phyloP scores from a whole-genome alignment of 1,140 invertebrate genomes.

The Sycophila sp. region DNA sequence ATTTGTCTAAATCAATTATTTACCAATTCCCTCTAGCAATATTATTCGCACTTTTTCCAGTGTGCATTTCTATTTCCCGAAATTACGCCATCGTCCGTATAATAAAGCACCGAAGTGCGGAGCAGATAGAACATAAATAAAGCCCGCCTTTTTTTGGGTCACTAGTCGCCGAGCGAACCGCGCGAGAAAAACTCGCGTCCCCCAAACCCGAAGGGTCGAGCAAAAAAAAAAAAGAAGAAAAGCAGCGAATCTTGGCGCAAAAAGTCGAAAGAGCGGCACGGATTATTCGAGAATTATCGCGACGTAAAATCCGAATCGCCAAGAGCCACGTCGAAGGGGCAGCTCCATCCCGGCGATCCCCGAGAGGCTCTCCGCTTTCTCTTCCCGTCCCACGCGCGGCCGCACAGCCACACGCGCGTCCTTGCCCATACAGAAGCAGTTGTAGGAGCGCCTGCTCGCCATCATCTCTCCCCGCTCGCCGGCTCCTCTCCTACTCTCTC shows the following conservation, averaged over 20 bases:
- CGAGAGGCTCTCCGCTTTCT: not conserved
- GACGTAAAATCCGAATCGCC: not conserved
- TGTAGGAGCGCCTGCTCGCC: not conserved
- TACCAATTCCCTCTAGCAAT: no score
- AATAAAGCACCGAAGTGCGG: no score
- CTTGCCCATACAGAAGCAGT: not conserved
- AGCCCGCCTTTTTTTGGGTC: no score
- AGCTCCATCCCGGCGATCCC: not conserved
- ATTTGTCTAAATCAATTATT: no score
- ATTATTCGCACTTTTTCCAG: no score
- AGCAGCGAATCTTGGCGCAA: not conserved
- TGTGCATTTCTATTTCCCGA: no score
- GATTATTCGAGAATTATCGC: conserved; percentile 6
- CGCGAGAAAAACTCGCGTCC: no score
- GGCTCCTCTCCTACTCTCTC: not conserved
- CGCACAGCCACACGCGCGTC: not conserved
- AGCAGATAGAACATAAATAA: no score
- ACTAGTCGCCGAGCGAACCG: no score
- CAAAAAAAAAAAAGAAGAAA: not conserved
- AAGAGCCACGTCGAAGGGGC: not conserved
- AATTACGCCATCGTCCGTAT: no score
- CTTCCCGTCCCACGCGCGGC: no score
- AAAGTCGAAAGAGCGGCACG: not conserved
- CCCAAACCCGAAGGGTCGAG: no score
- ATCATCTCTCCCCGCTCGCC: not conserved